Evolutionary conservation across 2,797 vertebrate genomes (phyloP).

Genomic region (Gallinago stenura): DNA sequence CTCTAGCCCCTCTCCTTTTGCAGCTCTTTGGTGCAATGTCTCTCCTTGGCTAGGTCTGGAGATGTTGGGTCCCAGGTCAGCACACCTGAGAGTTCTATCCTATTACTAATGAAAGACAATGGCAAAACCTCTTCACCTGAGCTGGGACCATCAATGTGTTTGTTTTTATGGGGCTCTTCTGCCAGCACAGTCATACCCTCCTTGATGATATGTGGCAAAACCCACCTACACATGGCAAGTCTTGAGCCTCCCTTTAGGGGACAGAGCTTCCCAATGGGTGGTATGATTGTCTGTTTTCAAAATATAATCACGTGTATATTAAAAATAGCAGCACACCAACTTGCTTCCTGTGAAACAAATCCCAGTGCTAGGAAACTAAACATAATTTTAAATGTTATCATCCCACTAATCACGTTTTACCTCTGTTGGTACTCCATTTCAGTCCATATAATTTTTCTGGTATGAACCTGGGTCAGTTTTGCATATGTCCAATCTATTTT

Average conservation of each 20-base stretch:
- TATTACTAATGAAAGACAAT: background rate
- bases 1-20: background rate
- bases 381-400: constrained; percentile 29
- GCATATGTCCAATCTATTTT: constrained; percentile 70
- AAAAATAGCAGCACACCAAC: constrained; percentile 3
- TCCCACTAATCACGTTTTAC: constrained; percentile 50
- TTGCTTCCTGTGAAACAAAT: constrained; percentile 27
- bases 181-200: background rate
- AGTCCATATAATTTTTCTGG: constrained; percentile 56
- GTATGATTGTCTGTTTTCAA: constrained; percentile 35
- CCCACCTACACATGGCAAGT: fast-evolving
- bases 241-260: background rate
- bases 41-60: background rate
- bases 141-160: background rate
- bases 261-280: background rate
- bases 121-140: background rate
- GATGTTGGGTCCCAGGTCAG: background rate
- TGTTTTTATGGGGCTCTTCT: background rate
- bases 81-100: fast-evolving
- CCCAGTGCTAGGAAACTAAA: constrained; percentile 26
- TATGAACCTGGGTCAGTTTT: constrained; percentile 63
- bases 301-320: background rate
- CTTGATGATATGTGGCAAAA: background rate
- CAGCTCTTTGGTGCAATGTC: background rate
- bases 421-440: constrained; percentile 27